Base-by-base conservation (phyloP, 2,888 invertebrate species). In the Amiota minor region DNA sequence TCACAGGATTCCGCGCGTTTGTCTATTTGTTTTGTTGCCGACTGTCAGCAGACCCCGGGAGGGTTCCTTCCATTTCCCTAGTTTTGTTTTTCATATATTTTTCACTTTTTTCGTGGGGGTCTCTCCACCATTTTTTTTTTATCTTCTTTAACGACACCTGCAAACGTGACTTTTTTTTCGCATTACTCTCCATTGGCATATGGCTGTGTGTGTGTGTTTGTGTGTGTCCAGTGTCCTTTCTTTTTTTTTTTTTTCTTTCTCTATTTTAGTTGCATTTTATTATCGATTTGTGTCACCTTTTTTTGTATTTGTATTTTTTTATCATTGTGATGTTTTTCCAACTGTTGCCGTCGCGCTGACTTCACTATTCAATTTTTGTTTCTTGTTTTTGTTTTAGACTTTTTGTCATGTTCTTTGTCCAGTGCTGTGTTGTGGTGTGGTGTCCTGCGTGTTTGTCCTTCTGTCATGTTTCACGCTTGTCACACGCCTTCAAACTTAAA, bases 191-290 rank as follows among this genome's bases (percentile, higher is more conserved):
- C 35, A 64, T 49, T 71, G 72, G 70, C 50, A 71, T 65, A 72
- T 67, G 70, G 3, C 47, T 46, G n/a, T 77, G 64, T 49, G 12
- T 70, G 53, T 70, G 70, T 46, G 70, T 70, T 14, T 46, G 45
- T 56, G 55, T 55, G 8, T 70, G 59, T 23, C 59, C 47, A 35
- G 20, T 23, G 18, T 47, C 23, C n/a, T 68, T 62, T 62, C 45
- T 62, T 35, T 50, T 50, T 11, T 23, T 62, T 62, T 62, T 35
- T 50, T 50, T 11, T 23, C 20, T 6, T 16, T 16, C 16, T 49
- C 8, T 53, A 23, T 49, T n/a, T n/a, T 53, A 53, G 20, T 16
- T 68, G 67, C 67, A 53, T 16, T 23, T 35, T 50, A 50, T 59
- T 70, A 70, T 70, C 59, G 61, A 55, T 70, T 70, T 61, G 59